Evolutionary conservation across 2,113 vertebrate species (phyloP).

Genomic region (Notechis scutatus): DNA sequence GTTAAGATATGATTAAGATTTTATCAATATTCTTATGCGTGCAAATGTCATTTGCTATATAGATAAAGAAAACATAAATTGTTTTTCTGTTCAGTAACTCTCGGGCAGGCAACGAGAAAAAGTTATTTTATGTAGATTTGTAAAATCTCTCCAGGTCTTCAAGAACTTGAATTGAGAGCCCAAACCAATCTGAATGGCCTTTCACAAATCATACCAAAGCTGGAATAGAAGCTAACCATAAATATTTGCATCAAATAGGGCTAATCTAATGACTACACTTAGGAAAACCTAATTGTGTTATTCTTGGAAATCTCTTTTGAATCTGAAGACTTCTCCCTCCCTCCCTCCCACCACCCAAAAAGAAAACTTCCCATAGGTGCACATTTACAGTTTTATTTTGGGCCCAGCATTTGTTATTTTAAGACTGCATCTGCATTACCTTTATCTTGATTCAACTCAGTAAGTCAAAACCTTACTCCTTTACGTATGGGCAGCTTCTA

Average conservation of each 20-base stretch:
- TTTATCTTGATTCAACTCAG: neutral
- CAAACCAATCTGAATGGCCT: neutral
- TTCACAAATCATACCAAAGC: neutral
- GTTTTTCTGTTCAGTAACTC: conserved; percentile 39
- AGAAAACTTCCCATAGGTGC: neutral
- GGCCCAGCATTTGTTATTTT: neutral
- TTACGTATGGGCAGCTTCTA: neutral
- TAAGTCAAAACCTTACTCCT: neutral
- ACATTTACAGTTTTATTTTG: conserved; percentile 17
- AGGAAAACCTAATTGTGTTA: conserved; percentile 13
- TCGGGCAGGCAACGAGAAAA: conserved; percentile 28
- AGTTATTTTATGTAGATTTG: conserved; percentile 9
- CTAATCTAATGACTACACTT: conserved; percentile 32
- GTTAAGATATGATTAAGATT: conserved; percentile 19
- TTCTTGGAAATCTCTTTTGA: neutral
- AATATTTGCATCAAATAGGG: conserved; percentile 1
- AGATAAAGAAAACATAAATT: conserved; percentile 34
- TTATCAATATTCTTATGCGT: conserved; percentile 44
- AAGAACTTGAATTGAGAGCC: conserved; percentile 9
- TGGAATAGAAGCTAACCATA: conserved; percentile 20
- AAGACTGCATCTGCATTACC: neutral
- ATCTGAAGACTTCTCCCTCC: neutral
- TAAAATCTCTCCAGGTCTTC: conserved; percentile 3
- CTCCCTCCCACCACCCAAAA: neutral
- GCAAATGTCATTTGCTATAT: conserved; percentile 41